A percentile compares a stretch with the other conserved stretches of the same genome.
phyloP scores from a whole-genome alignment of 2,888 invertebrate species.

The Sphecodes monilicornis region DNA sequence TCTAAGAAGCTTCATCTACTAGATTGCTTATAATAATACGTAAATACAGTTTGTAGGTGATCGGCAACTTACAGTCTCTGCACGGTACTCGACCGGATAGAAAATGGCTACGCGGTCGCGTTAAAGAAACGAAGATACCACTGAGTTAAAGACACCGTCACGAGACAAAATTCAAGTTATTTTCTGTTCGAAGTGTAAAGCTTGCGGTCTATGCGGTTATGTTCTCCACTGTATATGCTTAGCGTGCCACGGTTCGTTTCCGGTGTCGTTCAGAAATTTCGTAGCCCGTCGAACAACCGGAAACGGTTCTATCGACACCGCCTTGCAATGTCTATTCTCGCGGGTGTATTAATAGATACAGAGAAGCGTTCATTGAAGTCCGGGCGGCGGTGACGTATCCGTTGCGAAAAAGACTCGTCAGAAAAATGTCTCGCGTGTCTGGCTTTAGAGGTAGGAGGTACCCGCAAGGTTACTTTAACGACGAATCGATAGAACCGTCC shows the following conservation, averaged over 20 bases:
- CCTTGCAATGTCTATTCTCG: neutral
- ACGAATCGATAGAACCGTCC: constrained; percentile 75
- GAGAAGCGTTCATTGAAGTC: constrained; percentile 41
- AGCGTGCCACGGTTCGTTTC: neutral
- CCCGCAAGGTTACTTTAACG: constrained; percentile 73
- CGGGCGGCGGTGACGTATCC: constrained; percentile 34
- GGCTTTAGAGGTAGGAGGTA: constrained; percentile 59
- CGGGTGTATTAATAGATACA: constrained; percentile 21
- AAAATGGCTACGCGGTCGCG: too few species aligned
- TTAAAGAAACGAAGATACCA: too few species aligned
- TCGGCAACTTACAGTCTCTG: too few species aligned
- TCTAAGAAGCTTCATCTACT: too few species aligned
- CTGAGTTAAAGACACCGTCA: too few species aligned
- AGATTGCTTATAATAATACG: too few species aligned
- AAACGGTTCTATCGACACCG: neutral
- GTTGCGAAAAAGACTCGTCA: constrained; percentile 25
- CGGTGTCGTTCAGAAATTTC: neutral
- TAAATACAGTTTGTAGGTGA: too few species aligned
- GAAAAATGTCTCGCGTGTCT: constrained; percentile 67
- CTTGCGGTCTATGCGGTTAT: neutral
- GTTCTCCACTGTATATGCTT: neutral
- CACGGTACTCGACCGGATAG: too few species aligned
- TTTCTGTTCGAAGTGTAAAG: neutral
- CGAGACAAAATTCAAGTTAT: too few species aligned
- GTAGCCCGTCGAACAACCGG: neutral